Conservation (phyloP, 2,797 vertebrate genomes). For the Pseudochaenichthys georgianus region DNA sequence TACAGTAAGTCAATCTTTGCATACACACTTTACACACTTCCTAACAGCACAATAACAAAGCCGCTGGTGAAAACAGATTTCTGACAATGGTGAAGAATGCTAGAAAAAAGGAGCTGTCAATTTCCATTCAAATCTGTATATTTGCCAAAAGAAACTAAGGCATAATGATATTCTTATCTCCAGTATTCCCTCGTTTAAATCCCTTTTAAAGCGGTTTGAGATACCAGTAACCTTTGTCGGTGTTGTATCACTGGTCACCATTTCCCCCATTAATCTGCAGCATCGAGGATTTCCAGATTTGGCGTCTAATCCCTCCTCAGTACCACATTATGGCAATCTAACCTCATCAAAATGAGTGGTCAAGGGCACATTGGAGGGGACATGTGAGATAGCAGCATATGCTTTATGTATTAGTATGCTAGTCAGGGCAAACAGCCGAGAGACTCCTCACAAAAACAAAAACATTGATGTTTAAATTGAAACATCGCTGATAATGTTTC, state of each 20-base stretch:
- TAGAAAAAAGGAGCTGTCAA: conserved; percentile 1
- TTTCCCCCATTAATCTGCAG: conserved; percentile 49
- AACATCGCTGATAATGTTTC: conserved; percentile 63
- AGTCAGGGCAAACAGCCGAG: conserved; percentile 34
- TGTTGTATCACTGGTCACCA: conserved; percentile 49
- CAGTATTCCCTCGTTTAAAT: conserved; percentile 11
- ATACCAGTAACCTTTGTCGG: conserved; percentile 32
- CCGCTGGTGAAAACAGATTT: not conserved
- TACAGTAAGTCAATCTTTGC: conserved; percentile 2
- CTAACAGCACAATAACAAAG: not conserved
- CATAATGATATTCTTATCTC: conserved; percentile 31
- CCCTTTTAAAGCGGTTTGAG: conserved; percentile 1
- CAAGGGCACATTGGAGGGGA: conserved; percentile 56
- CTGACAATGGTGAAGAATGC: conserved; percentile 18
- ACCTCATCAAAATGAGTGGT: conserved; percentile 59
- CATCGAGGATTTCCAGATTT: conserved; percentile 52
- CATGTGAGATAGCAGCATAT: conserved; percentile 33
- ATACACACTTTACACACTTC: not conserved
- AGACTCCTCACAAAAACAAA: conserved; percentile 22
- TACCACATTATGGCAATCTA: conserved; percentile 54
- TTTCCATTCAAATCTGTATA: conserved; percentile 14
- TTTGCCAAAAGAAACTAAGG: conserved; percentile 12
- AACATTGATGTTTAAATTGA: conserved; percentile 53
- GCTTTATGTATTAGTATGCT: conserved; percentile 56
- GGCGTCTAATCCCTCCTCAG: conserved; percentile 52